Evolutionary conservation across 92 coral and sea anemone species (phyloP), one percentile per base, ranked within the genome.

Genomic region (Epizoanthus rinbou): DNA sequence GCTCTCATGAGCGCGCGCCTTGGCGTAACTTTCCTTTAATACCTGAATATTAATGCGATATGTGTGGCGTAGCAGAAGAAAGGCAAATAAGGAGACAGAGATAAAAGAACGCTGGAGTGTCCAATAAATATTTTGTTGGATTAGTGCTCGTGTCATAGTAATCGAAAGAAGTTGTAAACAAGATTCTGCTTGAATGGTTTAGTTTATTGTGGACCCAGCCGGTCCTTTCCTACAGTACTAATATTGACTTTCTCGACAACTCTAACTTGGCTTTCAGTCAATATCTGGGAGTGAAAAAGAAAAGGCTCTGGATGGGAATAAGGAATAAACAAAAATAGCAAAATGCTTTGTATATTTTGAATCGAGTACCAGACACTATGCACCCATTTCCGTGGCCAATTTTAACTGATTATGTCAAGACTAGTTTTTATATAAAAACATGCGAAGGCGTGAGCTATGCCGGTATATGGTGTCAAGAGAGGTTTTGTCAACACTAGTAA

Each of bases 361-460:
- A 37, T 37, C 43, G 43, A 37, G 43, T 37, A 3, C 43, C 64
- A 33, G 63, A 28, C 24, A 23, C 45, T 19, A 17, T 17, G 11
- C 50, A 75, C 50, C n/a, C 33, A 57, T 76, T 57, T 58, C 64
- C 41, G 81, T 35, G 69, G 69, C 69, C 57, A 76, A 37, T 76
- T 76, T 76, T 35, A 60, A 76, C 68, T 76, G 58, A 76, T 75
- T 33, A 75, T 62, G 68, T 75, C 68, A 75, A 75, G 53, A 56
- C 28, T 47, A 11, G 47, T 35, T 10, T 13, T 16, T 21, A 76
- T 59, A 62, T 21, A 59, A 76, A 76, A 54, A 14, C 24, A 78
- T 78, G 31, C 16, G 10, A 59, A 43, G 54, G 70, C 82, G 64
- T 28, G 18, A 47, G 60, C 8, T 22, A 4, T 2, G 28, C 0